Percentiles rank a stretch among this genome's conserved stretches.
phyloP scores from a whole-genome alignment of 2,888 invertebrate genomes.

The Miltochrista miniata region DNA sequence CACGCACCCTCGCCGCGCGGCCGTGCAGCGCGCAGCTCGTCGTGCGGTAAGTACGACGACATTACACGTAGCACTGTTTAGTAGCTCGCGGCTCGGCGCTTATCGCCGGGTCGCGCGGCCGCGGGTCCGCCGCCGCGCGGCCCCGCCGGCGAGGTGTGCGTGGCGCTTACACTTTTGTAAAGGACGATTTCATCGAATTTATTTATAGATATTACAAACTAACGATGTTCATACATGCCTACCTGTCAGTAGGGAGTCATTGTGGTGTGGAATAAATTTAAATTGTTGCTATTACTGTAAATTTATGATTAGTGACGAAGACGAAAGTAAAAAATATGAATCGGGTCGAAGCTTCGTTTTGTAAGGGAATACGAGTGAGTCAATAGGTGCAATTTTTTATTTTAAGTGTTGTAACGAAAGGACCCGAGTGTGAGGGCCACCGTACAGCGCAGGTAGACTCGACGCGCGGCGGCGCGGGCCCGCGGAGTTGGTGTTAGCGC shows the following conservation, averaged over 20 bases:
- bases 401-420: slow-evolving; percentile 63
- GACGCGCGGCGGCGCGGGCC: slow-evolving; percentile 26
- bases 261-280: slow-evolving; percentile 78
- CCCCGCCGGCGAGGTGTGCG: slow-evolving; percentile 51
- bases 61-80: slow-evolving; percentile 32
- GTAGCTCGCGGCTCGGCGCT: background rate
- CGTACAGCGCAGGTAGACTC: slow-evolving; percentile 23
- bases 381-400: slow-evolving; percentile 80
- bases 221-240: slow-evolving; percentile 73
- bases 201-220: slow-evolving; percentile 81
- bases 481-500: slow-evolving; percentile 32
- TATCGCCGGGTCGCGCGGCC: slow-evolving; percentile 21
- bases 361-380: slow-evolving; percentile 77
- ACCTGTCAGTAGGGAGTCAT: slow-evolving; percentile 70
- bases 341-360: slow-evolving; percentile 76
- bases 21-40: slow-evolving; percentile 35
- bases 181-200: slow-evolving; percentile 83
- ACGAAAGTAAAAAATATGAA: slow-evolving; percentile 75
- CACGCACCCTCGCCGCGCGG: slow-evolving; percentile 48
- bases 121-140: slow-evolving; percentile 29
- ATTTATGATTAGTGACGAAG: slow-evolving; percentile 73
- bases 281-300: slow-evolving; percentile 80
- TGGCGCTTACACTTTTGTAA: slow-evolving; percentile 62
- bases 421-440: slow-evolving; percentile 41
- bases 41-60: slow-evolving; percentile 59